Evolutionary conservation across 2,113 vertebrate species (phyloP), one percentile per base, ranked within the genome.

Genomic region (Emydura subglobosa): DNA sequence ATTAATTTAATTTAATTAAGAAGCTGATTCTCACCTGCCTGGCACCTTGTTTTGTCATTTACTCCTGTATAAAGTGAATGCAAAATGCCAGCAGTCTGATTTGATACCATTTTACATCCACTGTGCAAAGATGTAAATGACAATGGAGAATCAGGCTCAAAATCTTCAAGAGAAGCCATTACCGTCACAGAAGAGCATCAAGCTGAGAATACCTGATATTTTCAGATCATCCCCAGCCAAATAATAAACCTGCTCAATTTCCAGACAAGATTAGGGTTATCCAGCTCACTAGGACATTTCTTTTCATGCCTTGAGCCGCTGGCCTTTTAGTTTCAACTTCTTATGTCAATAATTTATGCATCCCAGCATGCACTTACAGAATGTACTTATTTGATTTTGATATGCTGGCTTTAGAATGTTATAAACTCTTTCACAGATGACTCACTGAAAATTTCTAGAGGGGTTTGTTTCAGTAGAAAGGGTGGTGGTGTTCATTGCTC

Each of bases 1-100:
- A 90, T 55, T 3, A 91, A 94, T 89, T 94, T 3, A 91, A 94
- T 89, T 94, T 50, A 87, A 81, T 61, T 47, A 83, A 68, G n/a
- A n/a, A 44, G 2, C 72, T 91, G 87, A 82, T 87, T 86, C 34
- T 68, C 85, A 34, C 3, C 49, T 80, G 25, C 61, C 85, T 82
- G 51, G 2, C 90, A 72, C 85, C 9, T 24, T 21, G 9, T 83
- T 61, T 55, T 2, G 76, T 22, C 49, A 42, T 91, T 95, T 95
- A 82, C 57, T 0, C 24, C 44, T 86, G 79, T 65, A 6, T 78
- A 80, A 49, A 89, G n/a, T 84, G 82, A 89, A 42, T 50, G 7
- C 87, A 59, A 21, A 93, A 57, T 88, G 34, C 79, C 53, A 89
- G 13, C 39, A 78, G 22, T 34, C 39, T 84, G 49, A 82, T 76